Conservation (phyloP, 2,113 vertebrate genomes). For the Ameiurus melas region DNA sequence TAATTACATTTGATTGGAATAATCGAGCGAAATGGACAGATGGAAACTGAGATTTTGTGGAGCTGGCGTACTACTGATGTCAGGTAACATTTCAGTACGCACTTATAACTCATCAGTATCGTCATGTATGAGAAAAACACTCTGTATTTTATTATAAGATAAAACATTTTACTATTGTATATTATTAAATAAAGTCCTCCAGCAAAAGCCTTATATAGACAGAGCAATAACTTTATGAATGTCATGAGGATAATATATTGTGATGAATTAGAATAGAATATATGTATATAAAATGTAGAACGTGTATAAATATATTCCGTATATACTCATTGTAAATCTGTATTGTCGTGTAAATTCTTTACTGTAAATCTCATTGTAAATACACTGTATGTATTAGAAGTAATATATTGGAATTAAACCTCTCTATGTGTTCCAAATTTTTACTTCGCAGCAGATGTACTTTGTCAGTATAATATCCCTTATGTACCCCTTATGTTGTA, state of each 20-base stretch:
- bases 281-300: too few relatives aligned
- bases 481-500: background rate
- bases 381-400: background rate
- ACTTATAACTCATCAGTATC: background rate
- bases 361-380: background rate
- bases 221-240: too few relatives aligned
- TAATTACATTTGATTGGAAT: background rate
- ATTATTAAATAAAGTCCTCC: background rate
- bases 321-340: background rate
- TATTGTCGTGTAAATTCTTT: background rate
- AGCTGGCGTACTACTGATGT: constrained; percentile 22
- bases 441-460: background rate
- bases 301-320: too few relatives aligned
- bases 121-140: background rate
- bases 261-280: too few relatives aligned
- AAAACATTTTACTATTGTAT: background rate
- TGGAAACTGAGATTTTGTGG: constrained; percentile 32
- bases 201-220: background rate
- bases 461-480: background rate
- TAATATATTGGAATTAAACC: background rate
- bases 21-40: constrained; percentile 25
- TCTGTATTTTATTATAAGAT: background rate
- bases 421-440: background rate
- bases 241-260: too few relatives aligned
- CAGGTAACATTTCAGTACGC: constrained; percentile 29